Conservation (phyloP, 2,888 invertebrate genomes). For the Cybosia mesomella region DNA sequence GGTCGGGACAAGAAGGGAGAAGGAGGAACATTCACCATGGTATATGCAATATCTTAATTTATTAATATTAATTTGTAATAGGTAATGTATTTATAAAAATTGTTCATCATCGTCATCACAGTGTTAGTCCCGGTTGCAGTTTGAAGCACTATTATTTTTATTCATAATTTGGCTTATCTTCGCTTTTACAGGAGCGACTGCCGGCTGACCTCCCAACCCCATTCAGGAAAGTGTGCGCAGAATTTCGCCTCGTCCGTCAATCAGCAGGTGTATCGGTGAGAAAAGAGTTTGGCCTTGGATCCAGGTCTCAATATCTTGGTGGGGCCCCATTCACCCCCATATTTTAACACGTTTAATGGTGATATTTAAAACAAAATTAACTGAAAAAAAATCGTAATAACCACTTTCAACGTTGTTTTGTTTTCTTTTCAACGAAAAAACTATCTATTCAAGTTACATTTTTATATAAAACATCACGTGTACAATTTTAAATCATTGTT, state of each 20-base stretch:
- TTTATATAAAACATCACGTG: background rate
- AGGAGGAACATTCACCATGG: too few relatives aligned
- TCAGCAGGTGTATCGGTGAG: too few relatives aligned
- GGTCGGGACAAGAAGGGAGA: too few relatives aligned
- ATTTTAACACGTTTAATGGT: background rate
- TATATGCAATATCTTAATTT: too few relatives aligned
- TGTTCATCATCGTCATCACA: background rate
- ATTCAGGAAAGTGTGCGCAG: too few relatives aligned
- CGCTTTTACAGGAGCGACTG: too few relatives aligned
- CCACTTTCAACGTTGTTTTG: background rate
- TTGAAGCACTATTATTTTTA: too few relatives aligned
- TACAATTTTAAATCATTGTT: constrained; percentile 1
- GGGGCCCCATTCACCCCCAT: background rate
- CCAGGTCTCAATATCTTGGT: background rate
- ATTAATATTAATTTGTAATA: too few relatives aligned
- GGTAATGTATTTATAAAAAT: too few relatives aligned
- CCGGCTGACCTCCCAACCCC: too few relatives aligned
- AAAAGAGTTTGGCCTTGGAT: background rate
- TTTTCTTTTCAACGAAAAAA: background rate
- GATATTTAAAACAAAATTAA: background rate
- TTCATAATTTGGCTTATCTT: too few relatives aligned
- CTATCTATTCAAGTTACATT: background rate
- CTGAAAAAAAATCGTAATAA: background rate
- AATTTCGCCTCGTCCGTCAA: too few relatives aligned
- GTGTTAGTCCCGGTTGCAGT: background rate